Conservation (phyloP, 2,888 invertebrate species). For the Oxytorus armatus region DNA sequence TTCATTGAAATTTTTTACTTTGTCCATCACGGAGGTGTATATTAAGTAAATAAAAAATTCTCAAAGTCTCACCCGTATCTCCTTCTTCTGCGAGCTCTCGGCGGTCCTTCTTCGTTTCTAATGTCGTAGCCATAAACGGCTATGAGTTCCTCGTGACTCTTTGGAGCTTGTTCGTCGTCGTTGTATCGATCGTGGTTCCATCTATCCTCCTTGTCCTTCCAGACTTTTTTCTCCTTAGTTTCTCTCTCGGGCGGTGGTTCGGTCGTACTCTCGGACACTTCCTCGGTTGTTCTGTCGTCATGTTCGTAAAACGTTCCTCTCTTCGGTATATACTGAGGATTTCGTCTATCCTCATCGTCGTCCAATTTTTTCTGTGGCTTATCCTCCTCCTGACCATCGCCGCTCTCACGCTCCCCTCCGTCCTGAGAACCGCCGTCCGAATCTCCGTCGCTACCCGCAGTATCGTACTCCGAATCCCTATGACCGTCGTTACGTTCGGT, state of each 20-base stretch:
- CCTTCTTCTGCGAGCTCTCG: slow-evolving; percentile 93
- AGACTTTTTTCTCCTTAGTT: slow-evolving; percentile 83
- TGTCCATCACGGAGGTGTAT: too few relatives aligned
- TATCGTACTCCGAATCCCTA: slow-evolving; percentile 82
- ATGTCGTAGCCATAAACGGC: slow-evolving; percentile 97
- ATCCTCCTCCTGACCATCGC: slow-evolving; percentile 84
- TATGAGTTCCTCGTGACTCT: slow-evolving; percentile 93
- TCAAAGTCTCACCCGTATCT: slow-evolving; percentile 90
- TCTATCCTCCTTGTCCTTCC: slow-evolving; percentile 88
- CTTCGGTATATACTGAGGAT: slow-evolving; percentile 98
- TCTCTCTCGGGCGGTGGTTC: slow-evolving; percentile 80
- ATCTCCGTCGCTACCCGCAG: slow-evolving; percentile 78
- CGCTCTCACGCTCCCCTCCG: slow-evolving; percentile 81
- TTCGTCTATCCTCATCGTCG: slow-evolving; percentile 96
- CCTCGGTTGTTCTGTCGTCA: slow-evolving; percentile 94
- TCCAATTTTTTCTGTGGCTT: slow-evolving; percentile 92
- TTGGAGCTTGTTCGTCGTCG: slow-evolving; percentile 93
- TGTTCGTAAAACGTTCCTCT: slow-evolving; percentile 98
- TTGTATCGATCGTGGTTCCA: slow-evolving; percentile 96
- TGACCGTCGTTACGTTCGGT: slow-evolving; percentile 80
- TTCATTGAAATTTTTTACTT: neutral
- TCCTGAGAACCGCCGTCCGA: slow-evolving; percentile 82
- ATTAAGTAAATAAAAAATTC: neutral
- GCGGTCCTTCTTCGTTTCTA: slow-evolving; percentile 95
- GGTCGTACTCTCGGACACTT: slow-evolving; percentile 78